Evolutionary conservation across 2,797 vertebrate genomes (phyloP), one percentile per base, ranked within the genome.

Genomic region (Thamnophis elegans): DNA sequence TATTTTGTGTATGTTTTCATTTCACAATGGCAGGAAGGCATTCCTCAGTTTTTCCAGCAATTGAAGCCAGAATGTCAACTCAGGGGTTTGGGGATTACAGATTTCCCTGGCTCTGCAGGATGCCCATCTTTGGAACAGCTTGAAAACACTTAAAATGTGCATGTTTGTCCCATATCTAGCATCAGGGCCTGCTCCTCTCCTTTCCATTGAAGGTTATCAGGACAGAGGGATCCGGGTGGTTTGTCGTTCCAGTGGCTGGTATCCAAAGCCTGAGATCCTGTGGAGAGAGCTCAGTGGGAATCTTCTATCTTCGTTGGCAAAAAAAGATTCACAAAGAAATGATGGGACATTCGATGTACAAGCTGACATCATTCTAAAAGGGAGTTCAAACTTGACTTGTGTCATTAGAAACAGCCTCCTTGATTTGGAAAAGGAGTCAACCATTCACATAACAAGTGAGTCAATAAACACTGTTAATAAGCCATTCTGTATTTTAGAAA

Each of bases 171-270:
- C 4, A 6, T 95, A 96, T 87, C 10, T 13, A 97, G 97, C 96
- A 62, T 85, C 94, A 91, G 97, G 97, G 56, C 92, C 95, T 12
- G 90, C 93, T 22, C 96, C 96, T 87, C 92, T 95, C 20, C 93
- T 97, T 93, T 91, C 32, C 16, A 59, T 96, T 90, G 89, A 94
- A 91, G 78, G 93, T 87, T 87, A 94, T 87, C 93, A 92, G 2
- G 94, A n/a, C 2, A 92, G 91, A 42, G 92, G 92, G 54, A 91
- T 95, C 56, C 18, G 1, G 28, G 90, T 97, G 85, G 86, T 95
- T 28, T 97, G 97, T 26, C 93, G 73, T 20, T 97, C 95, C 0
- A 32, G 3, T 0, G 96, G 97, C 1, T 97, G 97, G 97, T 96
- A 95, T 62, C 96, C 97, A 53, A 93, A 95, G 55, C 97, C 97